These are phyloP conservation scores for Tangachromis dhanisi DNA, from an alignment of 2,113 vertebrate species.

Conservation along the genomic window DNA sequence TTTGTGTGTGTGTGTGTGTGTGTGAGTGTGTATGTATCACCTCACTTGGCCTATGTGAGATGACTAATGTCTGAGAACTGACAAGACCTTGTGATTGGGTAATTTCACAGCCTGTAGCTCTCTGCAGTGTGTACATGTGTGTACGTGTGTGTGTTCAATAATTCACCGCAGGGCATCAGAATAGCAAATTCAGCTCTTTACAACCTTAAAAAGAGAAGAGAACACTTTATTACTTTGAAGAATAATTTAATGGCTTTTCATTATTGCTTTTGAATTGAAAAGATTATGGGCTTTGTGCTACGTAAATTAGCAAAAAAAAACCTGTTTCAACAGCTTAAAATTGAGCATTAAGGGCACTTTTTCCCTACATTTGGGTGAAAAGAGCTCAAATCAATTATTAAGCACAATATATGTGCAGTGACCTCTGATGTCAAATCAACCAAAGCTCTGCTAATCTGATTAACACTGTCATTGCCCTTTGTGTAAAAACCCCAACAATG, in stretches of 20 bases:
- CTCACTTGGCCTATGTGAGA: slow-evolving; percentile 21
- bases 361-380: background rate
- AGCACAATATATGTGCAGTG: background rate
- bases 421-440: slow-evolving; percentile 13
- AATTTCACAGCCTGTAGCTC: slow-evolving; percentile 42
- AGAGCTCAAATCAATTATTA: background rate
- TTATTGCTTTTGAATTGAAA: slow-evolving; percentile 37
- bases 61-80: slow-evolving; percentile 36
- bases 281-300: slow-evolving; percentile 30
- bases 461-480: background rate
- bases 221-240: slow-evolving; percentile 35
- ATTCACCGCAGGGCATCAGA: slow-evolving; percentile 39
- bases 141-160: background rate
- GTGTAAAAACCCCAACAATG: background rate
- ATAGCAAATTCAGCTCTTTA: slow-evolving; percentile 28
- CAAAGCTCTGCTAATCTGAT: background rate
- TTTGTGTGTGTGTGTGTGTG: background rate
- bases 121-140: background rate
- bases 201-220: slow-evolving; percentile 22
- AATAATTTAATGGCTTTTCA: slow-evolving; percentile 41
- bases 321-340: background rate
- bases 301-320: slow-evolving; percentile 18
- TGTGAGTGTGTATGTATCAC: background rate
- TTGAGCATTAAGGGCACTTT: background rate
- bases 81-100: slow-evolving; percentile 35